Evolutionary conservation across 2,888 invertebrate genomes (phyloP), one percentile per base, ranked within the genome.

Genomic region (Phasia obesa): DNA sequence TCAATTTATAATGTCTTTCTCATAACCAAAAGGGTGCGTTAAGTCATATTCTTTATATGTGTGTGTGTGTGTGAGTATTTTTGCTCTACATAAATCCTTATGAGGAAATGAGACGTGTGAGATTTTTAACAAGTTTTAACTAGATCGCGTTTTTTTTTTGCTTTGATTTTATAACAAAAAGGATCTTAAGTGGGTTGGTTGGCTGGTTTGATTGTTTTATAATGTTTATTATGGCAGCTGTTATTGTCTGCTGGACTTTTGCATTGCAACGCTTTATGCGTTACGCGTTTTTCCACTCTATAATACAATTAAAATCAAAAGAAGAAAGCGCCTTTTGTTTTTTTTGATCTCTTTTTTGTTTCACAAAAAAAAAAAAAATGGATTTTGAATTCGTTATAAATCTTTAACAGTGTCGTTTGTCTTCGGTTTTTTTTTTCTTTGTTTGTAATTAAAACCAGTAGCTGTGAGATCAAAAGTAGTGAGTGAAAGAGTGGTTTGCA

Each of bases 81-180:
- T 38, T 65, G 64, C 55, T 64, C 69, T 80, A 51, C 23, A 57
- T 57, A 79, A 65, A 60, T 75, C 55, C n/a, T n/a, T 17, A 35
- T 9, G 57, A 23, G 71, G 64, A 78, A 55, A 71, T 76, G 79
- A 84, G 79, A 84, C 81, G 78, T 84, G 84, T 84, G 84, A 84
- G 84, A 84, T 81, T 65, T 60, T 74, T 79, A 84, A 84, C 84
- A 78, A 81, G 84, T 84, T 81, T 81, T 51, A 64, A 62, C 59
- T 67, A 75, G 65, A 65, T 71, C 76, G 55, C 71, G 35, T 78
- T 21, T 73, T 62, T 65, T 35, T 70, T 47, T 35, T 19, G 9
- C 2, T 47, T 31, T 31, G 44, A 19, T 31, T 23, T n/a, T 74
- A 38, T 49, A 35, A 55, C 19, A 25, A 17, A 51, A 70, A 75